Base-by-base conservation (phyloP, 30 jellyfish, hydroid and myxozoan species). In the Phacellophora camtschatica region DNA sequence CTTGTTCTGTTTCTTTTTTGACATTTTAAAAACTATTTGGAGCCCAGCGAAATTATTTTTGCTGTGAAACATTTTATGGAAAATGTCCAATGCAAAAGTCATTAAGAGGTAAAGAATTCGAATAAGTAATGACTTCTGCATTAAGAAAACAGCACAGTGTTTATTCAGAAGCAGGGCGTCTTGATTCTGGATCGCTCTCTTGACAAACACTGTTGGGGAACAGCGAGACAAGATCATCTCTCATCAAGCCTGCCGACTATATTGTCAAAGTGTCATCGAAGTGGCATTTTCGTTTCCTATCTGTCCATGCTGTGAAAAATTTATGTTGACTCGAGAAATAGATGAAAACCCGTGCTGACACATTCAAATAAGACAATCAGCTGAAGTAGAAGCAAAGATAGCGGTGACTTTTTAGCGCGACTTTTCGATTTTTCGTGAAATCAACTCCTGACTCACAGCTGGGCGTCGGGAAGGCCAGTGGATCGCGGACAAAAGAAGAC, bases 251-350 rank as follows among this genome's bases (percentile, higher is more conserved):
- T 49, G 83, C 91, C 77, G 80, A 34, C 91, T 35, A 51, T 36
- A 80, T 65, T 64, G 91, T 80, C 84, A 80, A 80, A 80, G 91
- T 80, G 91, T 80, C 91, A 66, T 48, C 77, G 31, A 80, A 65
- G 91, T 55, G 76, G 61, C 68, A 80, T 49, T 34, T 37, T 27
- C 81, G 84, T 65, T 80, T 80, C 91, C 91, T 64, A 64, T 64
- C 61, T 49, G 22, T 34, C 84, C 91, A 83, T 80, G 91, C 91
- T 49, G 91, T 31, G 91, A 41, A 66, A n/a, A 80, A 66, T 80
- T 80, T 33, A 80, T 80, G 83, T 65, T 80, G 91, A 64, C 66
- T 58, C 80, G 91, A 80, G 83, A 80, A 66, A 54, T 33, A 63
- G 72, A 42, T 63, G 64, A 59, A 61, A 59, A 45, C 35, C 30